Conservation (phyloP, 2,113 vertebrate species). For the Entomyzon cyanotis region DNA sequence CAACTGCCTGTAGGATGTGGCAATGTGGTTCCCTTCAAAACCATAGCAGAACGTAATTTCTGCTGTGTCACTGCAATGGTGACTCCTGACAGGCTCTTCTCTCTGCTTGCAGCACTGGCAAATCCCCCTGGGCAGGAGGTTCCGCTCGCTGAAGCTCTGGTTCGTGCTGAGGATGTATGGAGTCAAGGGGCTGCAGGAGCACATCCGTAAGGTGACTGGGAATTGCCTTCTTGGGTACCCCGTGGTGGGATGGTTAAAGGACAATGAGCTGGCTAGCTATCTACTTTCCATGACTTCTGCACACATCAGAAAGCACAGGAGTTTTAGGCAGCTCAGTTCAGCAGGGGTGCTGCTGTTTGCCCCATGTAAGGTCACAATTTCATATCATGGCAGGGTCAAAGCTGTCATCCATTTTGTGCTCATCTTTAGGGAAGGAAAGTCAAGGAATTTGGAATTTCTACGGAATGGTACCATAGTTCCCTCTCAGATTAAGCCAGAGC, state of each 20-base stretch:
- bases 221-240: neutral
- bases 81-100: neutral
- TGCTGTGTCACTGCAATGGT: neutral
- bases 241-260: neutral
- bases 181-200: constrained; percentile 84
- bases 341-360: neutral
- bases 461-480: neutral
- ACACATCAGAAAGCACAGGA: neutral
- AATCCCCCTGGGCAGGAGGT: constrained; percentile 91
- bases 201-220: constrained; percentile 85
- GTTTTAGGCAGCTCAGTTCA: neutral
- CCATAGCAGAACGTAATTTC: neutral
- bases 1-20: neutral
- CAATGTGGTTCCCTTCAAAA: accelerated
- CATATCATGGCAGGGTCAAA: accelerated
- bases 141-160: constrained; percentile 96
- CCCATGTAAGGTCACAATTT: neutral
- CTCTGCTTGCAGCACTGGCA: constrained; percentile 88
- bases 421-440: neutral
- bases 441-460: neutral
- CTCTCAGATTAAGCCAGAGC: neutral
- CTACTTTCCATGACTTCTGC: neutral
- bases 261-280: neutral
- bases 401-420: neutral
- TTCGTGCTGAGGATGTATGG: constrained; percentile 94